Evolutionary conservation across 2,888 invertebrate species (phyloP), one percentile per base, ranked within the genome.

Genomic region (Cosmorhoe ocellata): DNA sequence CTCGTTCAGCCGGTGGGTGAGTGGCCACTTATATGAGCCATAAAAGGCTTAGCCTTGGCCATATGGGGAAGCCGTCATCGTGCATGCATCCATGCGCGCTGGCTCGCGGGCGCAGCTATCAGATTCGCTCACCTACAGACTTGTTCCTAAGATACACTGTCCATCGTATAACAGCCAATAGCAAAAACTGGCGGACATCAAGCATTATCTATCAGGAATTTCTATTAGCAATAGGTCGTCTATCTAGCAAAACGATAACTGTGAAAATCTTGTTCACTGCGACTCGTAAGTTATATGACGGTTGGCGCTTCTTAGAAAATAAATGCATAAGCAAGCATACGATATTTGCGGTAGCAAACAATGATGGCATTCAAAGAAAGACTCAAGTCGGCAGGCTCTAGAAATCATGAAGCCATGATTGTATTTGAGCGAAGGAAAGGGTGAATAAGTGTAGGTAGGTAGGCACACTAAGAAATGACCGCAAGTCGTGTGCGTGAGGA

Each of bases 1-100:
- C 88, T 88, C 88, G 90, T 90, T 89, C 87, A 87, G 82, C 67
- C 73, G 79, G 79, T 81, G 84, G 89, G 88, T 87, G 89, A 90
- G 83, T 90, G 88, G 79, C 88, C 89, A 90, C 88, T 90, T 90
- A 90, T 78, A 81, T 79, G 79, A 72, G 73, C 90, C 89, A 80
- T 90, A 90, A 85, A 90, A 84, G 90, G 89, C 74, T 76, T 79
- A 87, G 80, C 85, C 86, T 84, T 83, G 86, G 81, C 88, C 89
- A 88, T 89, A 89, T 86, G 88, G 87, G 89, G 87, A 87, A 82
- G 84, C 82, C 82, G 82, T 71, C 84, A 74, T 74, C 70, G 82
- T 73, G 80, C 78, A 80, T 85, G 87, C 89, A 89, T 87, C 87
- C 85, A 88, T 84, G 84, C 81, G 82, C 76, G 79, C 74, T 33